Base-by-base conservation (phyloP, 2,888 invertebrate genomes). In the Spisula subtruncata region DNA sequence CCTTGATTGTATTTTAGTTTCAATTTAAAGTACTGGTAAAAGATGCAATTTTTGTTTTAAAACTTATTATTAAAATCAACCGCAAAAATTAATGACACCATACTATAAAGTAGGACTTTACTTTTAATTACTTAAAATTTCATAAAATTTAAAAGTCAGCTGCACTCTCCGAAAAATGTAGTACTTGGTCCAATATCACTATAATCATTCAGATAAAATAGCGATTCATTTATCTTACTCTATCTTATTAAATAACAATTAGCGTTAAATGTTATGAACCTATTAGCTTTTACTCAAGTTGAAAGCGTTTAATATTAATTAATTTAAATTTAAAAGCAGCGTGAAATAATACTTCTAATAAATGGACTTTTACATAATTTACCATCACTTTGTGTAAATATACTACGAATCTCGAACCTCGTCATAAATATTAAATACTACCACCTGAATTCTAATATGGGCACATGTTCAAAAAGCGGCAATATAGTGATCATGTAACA, bases 251-350 rank as follows among this genome's bases (percentile, higher is more conserved):
- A 56, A 20, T n/a, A 56, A 56, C 56, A 56, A 56, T 56, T 56
- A 56, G 20, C 56, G n/a, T 56, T 56, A 10, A 71, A 71, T 41
- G 32, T 71, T 25, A 71, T 8, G 10, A 56, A 71, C 71, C 32
- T 10, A 29, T 71, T 71, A 71, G 25, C 71, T 29, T 32, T n/a
- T 25, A 29, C 71, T 25, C 25, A 71, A 32, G 71, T 71, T 71
- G 29, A 71, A 71, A 71, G 71, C 25, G 32, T 32, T 71, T 71
- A 71, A 29, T 71, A 71, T 32, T 25, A 71, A 71, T 71, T 71
- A 71, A 71, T 71, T 10, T 29, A 32, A 71, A 29, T 12, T 29
- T 56, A 5, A n/a, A 56, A 56, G 20, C n/a, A 56, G 6, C 56
- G n/a, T 56, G 6, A 56, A 20, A 56, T 56, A 56, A 41, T 56